Conservation (phyloP, 2,888 invertebrate genomes). For the Laspeyria flexula region DNA sequence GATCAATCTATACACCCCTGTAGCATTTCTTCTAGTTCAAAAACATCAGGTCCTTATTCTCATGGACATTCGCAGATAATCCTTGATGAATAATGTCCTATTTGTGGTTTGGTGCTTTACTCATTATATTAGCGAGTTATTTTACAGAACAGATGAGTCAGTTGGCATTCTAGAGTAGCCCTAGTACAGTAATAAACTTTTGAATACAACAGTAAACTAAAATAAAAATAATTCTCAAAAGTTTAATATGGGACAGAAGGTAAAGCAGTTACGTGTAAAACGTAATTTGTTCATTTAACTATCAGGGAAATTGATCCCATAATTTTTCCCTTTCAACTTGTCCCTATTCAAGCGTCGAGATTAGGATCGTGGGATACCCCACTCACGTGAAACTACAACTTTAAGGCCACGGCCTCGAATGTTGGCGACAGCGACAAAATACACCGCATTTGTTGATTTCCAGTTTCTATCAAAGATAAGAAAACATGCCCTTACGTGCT, state of each 20-base stretch:
- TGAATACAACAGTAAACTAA: too few relatives aligned
- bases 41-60: too few relatives aligned
- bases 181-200: too few relatives aligned
- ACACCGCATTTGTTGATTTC: slow-evolving; percentile 21
- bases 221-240: slow-evolving; percentile 1
- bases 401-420: slow-evolving; percentile 18
- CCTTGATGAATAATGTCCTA: too few relatives aligned
- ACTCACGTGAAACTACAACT: slow-evolving; percentile 40
- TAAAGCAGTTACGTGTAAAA: slow-evolving; percentile 33
- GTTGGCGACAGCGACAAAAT: slow-evolving; percentile 26
- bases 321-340: slow-evolving; percentile 43
- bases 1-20: too few relatives aligned
- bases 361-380: slow-evolving; percentile 37
- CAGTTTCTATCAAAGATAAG: slow-evolving; percentile 18
- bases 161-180: too few relatives aligned
- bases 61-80: too few relatives aligned
- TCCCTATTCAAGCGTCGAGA: slow-evolving; percentile 39
- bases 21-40: too few relatives aligned
- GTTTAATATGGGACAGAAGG: slow-evolving; percentile 3
- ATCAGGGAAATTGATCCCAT: slow-evolving; percentile 38
- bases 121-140: too few relatives aligned
- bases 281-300: slow-evolving; percentile 47
- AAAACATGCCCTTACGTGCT: slow-evolving; percentile 1
- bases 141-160: too few relatives aligned
- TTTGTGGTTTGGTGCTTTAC: too few relatives aligned